Evolutionary conservation across 2,888 invertebrate genomes (phyloP), one percentile per base, ranked within the genome.

Genomic region (Cheilosia soror): DNA sequence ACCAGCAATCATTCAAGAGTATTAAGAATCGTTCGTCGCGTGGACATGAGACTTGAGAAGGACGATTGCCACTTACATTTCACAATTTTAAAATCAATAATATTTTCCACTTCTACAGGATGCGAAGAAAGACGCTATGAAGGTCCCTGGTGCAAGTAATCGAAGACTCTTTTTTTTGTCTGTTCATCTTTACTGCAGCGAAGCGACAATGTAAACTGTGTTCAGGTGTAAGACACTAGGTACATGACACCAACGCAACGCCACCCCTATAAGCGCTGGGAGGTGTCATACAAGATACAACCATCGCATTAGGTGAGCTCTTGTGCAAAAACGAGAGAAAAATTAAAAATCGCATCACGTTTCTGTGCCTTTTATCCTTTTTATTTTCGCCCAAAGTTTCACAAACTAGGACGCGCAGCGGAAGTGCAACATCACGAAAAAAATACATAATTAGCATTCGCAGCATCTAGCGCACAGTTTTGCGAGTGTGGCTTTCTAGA

Each of bases 301-400:
- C 68, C 72, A 78, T 62, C 78, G 63, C 73, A 75, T 78, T 77
- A 79, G 53, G 44, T 55, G 65, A 76, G 65, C 82, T 55, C 68
- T 76, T 60, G 33, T 47, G 55, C 63, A 75, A 51, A 11, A 78
- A 82, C 78, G 75, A 71, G 78, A 66, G 58, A 57, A 66, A 81
- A 86, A 86, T 87, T 86, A 66, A 76, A 77, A 87, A 84, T 72
- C 87, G 55, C 63, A 84, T 87, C 87, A 87, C 87, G 87, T 87
- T 81, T 72, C 65, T 69, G 77, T 51, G 79, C 57, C 68, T 68
- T 27, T 79, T 58, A 72, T 72, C 65, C 72, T 47, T 65, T 58
- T 65, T 68, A 66, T 68, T 72, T 44, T 40, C 5, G 44, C 5
- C 11, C 20, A 79, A 84, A 84, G 51, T 79, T 77, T 85, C 49